Percentiles rank a stretch among this genome's conserved stretches.
phyloP scores from a whole-genome alignment of 2,888 invertebrate genomes.

The Lathronympha strigana region DNA sequence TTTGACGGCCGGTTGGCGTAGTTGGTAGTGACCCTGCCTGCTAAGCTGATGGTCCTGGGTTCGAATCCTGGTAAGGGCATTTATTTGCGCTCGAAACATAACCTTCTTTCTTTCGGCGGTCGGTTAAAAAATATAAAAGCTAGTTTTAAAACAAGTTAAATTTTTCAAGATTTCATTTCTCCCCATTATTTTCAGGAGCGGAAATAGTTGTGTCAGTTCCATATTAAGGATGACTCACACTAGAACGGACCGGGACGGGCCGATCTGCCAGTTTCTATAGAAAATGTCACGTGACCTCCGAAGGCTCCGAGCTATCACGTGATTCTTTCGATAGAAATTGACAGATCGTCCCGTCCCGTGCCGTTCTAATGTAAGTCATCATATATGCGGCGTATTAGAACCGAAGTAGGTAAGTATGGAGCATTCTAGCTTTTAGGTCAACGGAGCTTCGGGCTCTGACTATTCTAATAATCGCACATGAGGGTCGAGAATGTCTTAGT shows the following conservation, averaged over 20 bases:
- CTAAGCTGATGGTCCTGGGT: too few species aligned
- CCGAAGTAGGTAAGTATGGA: slow-evolving; percentile 32
- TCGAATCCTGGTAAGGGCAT: too few species aligned
- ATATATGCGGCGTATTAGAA: slow-evolving; percentile 38
- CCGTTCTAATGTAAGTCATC: too few species aligned
- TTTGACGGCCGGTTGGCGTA: too few species aligned
- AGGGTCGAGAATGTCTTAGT: neutral
- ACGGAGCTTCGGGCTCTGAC: slow-evolving; percentile 28
- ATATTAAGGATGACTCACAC: too few species aligned
- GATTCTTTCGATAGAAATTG: too few species aligned
- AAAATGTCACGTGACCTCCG: too few species aligned
- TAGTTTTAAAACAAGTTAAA: neutral
- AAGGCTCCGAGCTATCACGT: too few species aligned
- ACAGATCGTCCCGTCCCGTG: too few species aligned
- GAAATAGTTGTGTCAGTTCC: slow-evolving; percentile 37
- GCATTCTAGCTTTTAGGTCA: slow-evolving; percentile 40
- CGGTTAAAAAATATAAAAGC: neutral
- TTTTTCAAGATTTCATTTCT: slow-evolving; percentile 21
- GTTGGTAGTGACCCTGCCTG: too few species aligned
- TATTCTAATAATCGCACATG: slow-evolving; percentile 32
- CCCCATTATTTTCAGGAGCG: slow-evolving; percentile 24
- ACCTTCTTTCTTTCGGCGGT: neutral
- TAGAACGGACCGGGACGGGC: too few species aligned
- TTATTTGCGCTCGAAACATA: neutral
- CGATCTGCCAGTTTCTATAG: too few species aligned